phyloP scores from a whole-genome alignment of 1,140 invertebrate species.

The Heliconius eleuchia region DNA sequence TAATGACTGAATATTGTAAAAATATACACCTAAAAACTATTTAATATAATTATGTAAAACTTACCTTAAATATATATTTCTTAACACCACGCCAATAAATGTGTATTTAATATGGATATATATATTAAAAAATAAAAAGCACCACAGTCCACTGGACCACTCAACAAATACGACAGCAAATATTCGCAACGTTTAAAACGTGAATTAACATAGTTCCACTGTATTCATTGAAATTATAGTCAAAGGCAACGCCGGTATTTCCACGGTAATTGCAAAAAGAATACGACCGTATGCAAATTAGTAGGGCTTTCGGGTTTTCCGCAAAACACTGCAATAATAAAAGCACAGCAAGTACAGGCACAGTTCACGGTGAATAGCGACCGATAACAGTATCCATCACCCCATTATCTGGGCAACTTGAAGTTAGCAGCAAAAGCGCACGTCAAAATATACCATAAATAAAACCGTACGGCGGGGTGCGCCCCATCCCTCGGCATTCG shows the following conservation, averaged over 20 bases:
- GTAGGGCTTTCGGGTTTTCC: slow-evolving; percentile 52
- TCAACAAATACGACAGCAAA: slow-evolving; percentile 13
- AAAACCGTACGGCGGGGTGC: slow-evolving; percentile 65
- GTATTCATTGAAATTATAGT: slow-evolving; percentile 28
- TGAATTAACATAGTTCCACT: slow-evolving; percentile 3
- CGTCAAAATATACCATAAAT: slow-evolving; percentile 80
- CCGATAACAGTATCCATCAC: slow-evolving; percentile 80
- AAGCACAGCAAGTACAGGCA: slow-evolving; percentile 52
- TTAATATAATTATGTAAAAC: background rate
- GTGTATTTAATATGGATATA: background rate
- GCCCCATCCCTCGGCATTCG: slow-evolving; percentile 55
- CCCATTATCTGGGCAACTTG: slow-evolving; percentile 73
- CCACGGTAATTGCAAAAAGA: slow-evolving; percentile 45
- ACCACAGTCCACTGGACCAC: slow-evolving; percentile 5
- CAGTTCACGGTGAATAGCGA: slow-evolving; percentile 66
- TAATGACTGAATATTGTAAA: background rate
- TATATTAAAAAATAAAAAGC: background rate
- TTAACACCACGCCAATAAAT: background rate
- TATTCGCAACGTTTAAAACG: slow-evolving; percentile 29
- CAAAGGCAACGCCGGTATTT: slow-evolving; percentile 48
- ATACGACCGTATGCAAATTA: slow-evolving; percentile 36
- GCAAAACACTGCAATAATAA: slow-evolving; percentile 57
- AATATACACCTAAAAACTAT: background rate
- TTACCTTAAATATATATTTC: slow-evolving; percentile 17
- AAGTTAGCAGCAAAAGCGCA: slow-evolving; percentile 73